Conservation (phyloP, 2,113 vertebrate species). For the Malaclemys terrapin region DNA sequence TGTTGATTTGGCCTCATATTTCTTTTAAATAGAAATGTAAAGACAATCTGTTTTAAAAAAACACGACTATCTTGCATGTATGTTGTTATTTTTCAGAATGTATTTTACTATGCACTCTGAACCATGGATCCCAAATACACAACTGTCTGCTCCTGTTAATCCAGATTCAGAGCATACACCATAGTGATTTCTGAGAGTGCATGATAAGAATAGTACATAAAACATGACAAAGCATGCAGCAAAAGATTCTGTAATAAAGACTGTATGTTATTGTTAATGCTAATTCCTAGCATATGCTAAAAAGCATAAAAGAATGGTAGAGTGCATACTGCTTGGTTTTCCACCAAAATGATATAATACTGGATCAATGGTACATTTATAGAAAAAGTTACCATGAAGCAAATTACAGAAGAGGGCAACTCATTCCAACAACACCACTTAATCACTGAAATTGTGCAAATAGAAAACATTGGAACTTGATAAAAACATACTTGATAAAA, state of each 20-base stretch:
- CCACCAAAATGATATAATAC: background rate
- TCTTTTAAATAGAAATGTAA: slow-evolving; percentile 27
- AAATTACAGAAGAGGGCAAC: background rate
- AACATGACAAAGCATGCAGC: background rate
- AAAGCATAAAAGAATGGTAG: background rate
- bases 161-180: slow-evolving; percentile 1
- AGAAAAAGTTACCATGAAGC: background rate
- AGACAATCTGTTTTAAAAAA: background rate
- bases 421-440: background rate
- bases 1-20: slow-evolving; percentile 1
- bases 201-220: slow-evolving; percentile 13
- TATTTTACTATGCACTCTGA: slow-evolving; percentile 27
- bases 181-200: slow-evolving; percentile 15
- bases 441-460: background rate
- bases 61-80: background rate
- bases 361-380: background rate
- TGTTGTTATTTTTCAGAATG: background rate
- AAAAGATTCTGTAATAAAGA: background rate
- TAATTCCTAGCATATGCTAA: background rate
- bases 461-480: background rate
- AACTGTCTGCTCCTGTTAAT: slow-evolving; percentile 28
- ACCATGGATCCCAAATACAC: background rate
- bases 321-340: background rate
- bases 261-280: background rate
- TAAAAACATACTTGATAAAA: background rate